Percentiles rank a stretch among this genome's conserved stretches.
phyloP scores from a whole-genome alignment of 2,113 vertebrate genomes.

The Choloepus hoffmanni region DNA sequence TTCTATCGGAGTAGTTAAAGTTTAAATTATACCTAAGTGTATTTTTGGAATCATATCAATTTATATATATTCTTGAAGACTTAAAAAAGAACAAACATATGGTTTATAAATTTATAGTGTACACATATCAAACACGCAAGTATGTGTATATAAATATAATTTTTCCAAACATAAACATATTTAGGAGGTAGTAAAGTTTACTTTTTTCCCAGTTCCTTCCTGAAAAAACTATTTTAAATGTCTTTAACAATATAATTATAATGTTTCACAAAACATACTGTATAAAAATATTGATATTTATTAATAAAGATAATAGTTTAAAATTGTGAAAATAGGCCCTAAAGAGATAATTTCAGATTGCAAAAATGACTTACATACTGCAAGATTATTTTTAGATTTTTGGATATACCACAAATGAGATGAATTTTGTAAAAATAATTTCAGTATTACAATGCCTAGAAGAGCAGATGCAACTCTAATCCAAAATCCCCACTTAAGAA shows the following conservation, averaged over 20 bases:
- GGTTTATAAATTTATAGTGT: not conserved
- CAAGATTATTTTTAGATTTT: not conserved
- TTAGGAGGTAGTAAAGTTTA: not conserved
- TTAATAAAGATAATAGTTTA: not conserved
- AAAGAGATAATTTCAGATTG: conserved; percentile 11
- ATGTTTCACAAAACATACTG: not conserved
- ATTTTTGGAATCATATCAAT: not conserved
- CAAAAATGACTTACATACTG: not conserved
- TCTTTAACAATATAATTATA: not conserved
- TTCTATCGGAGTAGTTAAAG: not conserved
- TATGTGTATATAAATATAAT: not conserved
- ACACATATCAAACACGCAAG: not conserved
- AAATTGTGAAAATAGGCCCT: not conserved
- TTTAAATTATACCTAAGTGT: not conserved
- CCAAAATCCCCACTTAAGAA: not conserved
- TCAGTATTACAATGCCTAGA: not conserved
- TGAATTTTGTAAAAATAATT: not conserved
- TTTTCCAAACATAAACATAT: not conserved
- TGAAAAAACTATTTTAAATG: not conserved
- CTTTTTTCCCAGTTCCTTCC: not conserved
- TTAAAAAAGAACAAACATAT: too few relatives aligned
- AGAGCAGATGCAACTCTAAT: not conserved
- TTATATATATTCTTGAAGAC: too few relatives aligned
- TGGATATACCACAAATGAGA: not conserved
- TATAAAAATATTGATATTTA: not conserved